Base-by-base conservation (phyloP, 2,888 invertebrate species). In the Eupeodes luniger region DNA sequence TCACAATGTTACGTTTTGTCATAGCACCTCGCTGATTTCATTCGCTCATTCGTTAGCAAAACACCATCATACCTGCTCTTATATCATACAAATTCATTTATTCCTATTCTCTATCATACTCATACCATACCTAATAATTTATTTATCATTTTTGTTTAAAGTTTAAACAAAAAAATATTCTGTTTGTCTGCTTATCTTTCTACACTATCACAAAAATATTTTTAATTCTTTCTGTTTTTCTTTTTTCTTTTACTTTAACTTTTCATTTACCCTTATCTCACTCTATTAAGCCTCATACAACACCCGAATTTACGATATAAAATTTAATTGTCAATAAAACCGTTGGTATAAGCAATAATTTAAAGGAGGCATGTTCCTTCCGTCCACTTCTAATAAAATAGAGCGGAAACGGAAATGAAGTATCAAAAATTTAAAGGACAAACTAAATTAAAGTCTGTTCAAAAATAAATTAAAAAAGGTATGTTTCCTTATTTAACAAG, bases 1-100 rank as follows among this genome's bases (percentile, higher is more conserved):
- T 93, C 93, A 93, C 93, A 93, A 92, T 93, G 93, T 93, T 93
- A 92, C 93, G 92, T 92, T 93, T 93, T 92, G 92, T 92, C 91
- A 91, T 93, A 93, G 93, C 93, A 93, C 93, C 93, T 92, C 90
- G 85, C 89, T 62, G 81, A 89, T 89, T 90, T 83, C 90, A 82
- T 88, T 85, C 81, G 86, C 88, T 89, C 90, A 80, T 75, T 74
- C 84, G 86, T 77, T 79, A 89, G 87, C 80, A 61, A 86, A 90
- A 90, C 88, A 81, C 81, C 81, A 47, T 47, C 81, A 47, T 47
- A 78, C 78, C 78, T 88, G 64, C 34, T 67, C 67, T 67, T 27
- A 5, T 61, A 83, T 77, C 75, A 83, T 82, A 66, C 78, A 81
- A 27, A 75, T 40, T 66, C 85, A 88, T 85, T 85, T 78, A 83